These are phyloP conservation scores for Premnoplex brunnescens DNA, from an alignment of 2,797 vertebrate genomes.

Conservation along the genomic window DNA sequence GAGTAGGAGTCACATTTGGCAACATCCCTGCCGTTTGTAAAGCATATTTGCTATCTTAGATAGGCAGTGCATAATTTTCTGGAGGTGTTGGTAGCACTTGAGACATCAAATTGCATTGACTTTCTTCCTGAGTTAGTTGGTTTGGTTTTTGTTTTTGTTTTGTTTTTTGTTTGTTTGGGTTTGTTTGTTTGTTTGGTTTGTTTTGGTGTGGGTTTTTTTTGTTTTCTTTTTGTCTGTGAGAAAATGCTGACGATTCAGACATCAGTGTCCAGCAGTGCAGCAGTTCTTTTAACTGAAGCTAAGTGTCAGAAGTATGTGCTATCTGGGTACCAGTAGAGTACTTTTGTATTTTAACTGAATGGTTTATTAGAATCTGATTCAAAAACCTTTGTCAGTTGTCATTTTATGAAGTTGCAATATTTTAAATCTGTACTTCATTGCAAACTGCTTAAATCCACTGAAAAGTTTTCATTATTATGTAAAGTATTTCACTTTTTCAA, in stretches of 20 bases:
- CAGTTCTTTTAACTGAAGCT: neutral
- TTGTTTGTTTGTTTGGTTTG: no score
- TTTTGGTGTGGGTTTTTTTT: no score
- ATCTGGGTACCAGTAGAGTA: neutral
- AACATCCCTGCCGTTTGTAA: neutral
- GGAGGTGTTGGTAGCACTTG: neutral
- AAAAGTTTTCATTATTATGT: neutral
- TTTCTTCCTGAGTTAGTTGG: neutral
- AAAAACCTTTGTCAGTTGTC: neutral
- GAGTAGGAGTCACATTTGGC: neutral
- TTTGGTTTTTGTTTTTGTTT: no score
- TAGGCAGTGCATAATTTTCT: neutral
- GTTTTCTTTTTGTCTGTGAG: neutral
- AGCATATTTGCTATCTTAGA: neutral
- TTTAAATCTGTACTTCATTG: neutral
- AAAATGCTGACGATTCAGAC: neutral
- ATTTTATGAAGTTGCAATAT: neutral
- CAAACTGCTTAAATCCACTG: neutral
- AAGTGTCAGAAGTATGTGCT: neutral
- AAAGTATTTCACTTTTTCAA: neutral
- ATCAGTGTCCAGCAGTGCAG: neutral
- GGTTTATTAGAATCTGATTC: neutral
- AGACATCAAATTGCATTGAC: neutral
- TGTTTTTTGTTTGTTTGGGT: no score
- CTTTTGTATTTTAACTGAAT: neutral